Evolutionary conservation across 2,113 vertebrate genomes (phyloP).

Genomic region (Gambusia holbrooki): DNA sequence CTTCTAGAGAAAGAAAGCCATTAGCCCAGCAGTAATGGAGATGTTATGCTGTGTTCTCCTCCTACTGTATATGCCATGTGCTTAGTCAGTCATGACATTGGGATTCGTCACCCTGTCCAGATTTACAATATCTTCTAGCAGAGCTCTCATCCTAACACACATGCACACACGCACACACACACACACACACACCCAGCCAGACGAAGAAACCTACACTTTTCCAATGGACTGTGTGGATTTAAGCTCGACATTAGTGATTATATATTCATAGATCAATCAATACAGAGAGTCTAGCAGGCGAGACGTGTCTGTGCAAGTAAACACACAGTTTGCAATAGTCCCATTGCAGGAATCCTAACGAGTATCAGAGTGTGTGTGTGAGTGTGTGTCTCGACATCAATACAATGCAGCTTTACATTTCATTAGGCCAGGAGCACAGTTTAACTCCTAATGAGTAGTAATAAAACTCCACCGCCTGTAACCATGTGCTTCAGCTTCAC

Average conservation of each 20-base stretch:
- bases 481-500: slow-evolving; percentile 28
- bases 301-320: slow-evolving; percentile 40
- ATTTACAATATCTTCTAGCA: slow-evolving; percentile 20
- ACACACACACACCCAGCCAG: slow-evolving; percentile 2
- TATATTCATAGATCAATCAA: slow-evolving; percentile 80
- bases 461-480: slow-evolving; percentile 66
- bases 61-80: slow-evolving; percentile 15
- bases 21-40: slow-evolving; percentile 5
- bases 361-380: slow-evolving; percentile 18
- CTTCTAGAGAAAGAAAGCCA: not conserved
- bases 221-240: slow-evolving; percentile 42
- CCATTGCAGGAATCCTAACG: slow-evolving; percentile 64
- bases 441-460: slow-evolving; percentile 75
- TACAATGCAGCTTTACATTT: slow-evolving; percentile 74
- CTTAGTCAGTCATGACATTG: slow-evolving; percentile 20
- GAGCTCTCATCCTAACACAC: not conserved
- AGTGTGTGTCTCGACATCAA: slow-evolving; percentile 46
- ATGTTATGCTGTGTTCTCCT: slow-evolving; percentile 3
- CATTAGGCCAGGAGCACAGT: slow-evolving; percentile 72
- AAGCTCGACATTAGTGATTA: slow-evolving; percentile 75
- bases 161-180: not conserved
- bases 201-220: slow-evolving; percentile 25
- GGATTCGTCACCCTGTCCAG: slow-evolving; percentile 25
- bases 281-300: slow-evolving; percentile 61
- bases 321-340: slow-evolving; percentile 47